phyloP scores from a whole-genome alignment of 2,888 invertebrate species.

The Sminthurides aquaticus region DNA sequence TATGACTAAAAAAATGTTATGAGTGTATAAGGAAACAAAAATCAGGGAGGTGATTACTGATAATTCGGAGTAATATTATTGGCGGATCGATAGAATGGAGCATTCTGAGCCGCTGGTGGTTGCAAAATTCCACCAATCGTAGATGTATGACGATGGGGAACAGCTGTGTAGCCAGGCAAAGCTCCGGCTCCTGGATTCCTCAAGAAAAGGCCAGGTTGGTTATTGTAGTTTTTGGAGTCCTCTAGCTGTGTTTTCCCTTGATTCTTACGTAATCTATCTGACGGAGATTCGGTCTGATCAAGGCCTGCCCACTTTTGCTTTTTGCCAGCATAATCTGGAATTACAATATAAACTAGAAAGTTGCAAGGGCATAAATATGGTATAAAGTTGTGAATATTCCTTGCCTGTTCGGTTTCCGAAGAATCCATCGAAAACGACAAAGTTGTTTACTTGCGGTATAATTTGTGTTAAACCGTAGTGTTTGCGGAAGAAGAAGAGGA shows the following conservation, averaged over 20 bases:
- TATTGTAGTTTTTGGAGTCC: slow-evolving; percentile 38
- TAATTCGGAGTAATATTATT: slow-evolving; percentile 25
- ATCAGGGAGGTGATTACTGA: slow-evolving; percentile 12
- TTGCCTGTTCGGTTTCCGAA: slow-evolving; percentile 50
- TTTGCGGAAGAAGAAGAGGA: slow-evolving; percentile 73
- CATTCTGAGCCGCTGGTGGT: slow-evolving; percentile 20
- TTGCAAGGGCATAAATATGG: too few relatives aligned
- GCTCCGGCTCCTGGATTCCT: slow-evolving; percentile 25
- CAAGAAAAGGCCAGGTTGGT: slow-evolving; percentile 33
- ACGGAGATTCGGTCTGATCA: slow-evolving; percentile 34
- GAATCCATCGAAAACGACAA: slow-evolving; percentile 76
- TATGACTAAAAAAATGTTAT: too few relatives aligned
- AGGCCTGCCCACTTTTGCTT: slow-evolving; percentile 37
- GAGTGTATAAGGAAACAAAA: too few relatives aligned
- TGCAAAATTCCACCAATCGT: slow-evolving; percentile 39
- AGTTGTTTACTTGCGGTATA: slow-evolving; percentile 78
- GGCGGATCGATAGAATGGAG: slow-evolving; percentile 18
- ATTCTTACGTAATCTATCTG: slow-evolving; percentile 19
- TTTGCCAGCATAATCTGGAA: slow-evolving; percentile 40
- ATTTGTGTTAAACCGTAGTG: slow-evolving; percentile 65
- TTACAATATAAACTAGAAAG: slow-evolving; percentile 6
- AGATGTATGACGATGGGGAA: slow-evolving; percentile 32
- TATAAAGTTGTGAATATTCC: not conserved
- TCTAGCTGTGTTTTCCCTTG: slow-evolving; percentile 25
- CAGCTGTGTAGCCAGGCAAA: slow-evolving; percentile 26